phyloP scores from a whole-genome alignment of 1,140 invertebrate species.

The Limonius californicus region DNA sequence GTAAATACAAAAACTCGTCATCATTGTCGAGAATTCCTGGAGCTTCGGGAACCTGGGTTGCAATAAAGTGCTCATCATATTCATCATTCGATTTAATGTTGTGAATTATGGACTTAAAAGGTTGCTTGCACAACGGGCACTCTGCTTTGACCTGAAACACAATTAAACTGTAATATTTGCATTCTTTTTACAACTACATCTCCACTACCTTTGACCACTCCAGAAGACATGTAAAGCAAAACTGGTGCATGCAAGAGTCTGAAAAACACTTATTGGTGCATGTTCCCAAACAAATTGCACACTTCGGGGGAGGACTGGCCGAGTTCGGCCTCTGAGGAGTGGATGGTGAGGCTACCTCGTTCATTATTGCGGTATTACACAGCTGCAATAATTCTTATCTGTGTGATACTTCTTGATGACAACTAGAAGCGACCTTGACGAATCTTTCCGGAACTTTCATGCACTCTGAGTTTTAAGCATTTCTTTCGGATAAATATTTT shows the following conservation, averaged over 20 bases:
- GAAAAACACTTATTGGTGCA: slow-evolving; percentile 87
- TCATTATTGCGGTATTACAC: neutral
- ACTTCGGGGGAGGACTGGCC: slow-evolving; percentile 73
- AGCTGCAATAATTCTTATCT: neutral
- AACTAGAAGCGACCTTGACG: neutral
- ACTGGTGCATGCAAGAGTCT: slow-evolving; percentile 88
- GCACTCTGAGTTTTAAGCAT: too few relatives aligned
- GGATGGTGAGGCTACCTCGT: neutral
- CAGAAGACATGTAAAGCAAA: slow-evolving; percentile 88
- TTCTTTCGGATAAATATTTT: too few relatives aligned
- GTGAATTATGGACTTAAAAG: slow-evolving; percentile 87
- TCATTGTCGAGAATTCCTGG: slow-evolving; percentile 9
- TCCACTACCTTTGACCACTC: slow-evolving; percentile 87
- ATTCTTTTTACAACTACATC: neutral
- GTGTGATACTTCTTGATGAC: neutral
- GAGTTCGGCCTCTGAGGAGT: slow-evolving; percentile 32
- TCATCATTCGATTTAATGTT: slow-evolving; percentile 84
- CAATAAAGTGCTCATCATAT: slow-evolving; percentile 81
- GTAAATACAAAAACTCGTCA: slow-evolving; percentile 26
- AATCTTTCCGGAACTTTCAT: too few relatives aligned
- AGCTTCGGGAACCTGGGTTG: slow-evolving; percentile 37
- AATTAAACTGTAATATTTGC: slow-evolving; percentile 2
- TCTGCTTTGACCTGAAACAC: slow-evolving; percentile 74
- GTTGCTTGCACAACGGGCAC: slow-evolving; percentile 91
- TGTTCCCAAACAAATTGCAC: slow-evolving; percentile 86